These are phyloP conservation scores for Otis tarda DNA, from an alignment of 2,113 vertebrate species.

Conservation along the genomic window DNA sequence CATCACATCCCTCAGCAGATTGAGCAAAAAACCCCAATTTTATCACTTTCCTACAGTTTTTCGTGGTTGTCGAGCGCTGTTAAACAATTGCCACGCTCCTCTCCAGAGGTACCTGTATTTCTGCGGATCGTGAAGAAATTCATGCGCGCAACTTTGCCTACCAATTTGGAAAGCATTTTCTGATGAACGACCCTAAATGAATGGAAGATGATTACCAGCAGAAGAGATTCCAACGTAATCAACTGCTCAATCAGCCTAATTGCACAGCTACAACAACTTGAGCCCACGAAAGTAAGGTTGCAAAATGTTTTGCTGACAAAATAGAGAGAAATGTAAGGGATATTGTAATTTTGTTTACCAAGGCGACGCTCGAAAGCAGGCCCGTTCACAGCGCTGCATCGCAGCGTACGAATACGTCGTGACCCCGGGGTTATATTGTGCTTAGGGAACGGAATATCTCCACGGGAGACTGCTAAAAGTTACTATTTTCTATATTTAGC, in stretches of 20 bases:
- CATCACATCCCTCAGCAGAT: too few species aligned
- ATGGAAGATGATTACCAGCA: not conserved
- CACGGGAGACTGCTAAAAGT: not conserved
- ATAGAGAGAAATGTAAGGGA: not conserved
- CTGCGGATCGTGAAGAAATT: not conserved
- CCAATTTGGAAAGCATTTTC: not conserved
- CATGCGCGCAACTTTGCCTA: not conserved
- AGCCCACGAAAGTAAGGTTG: not conserved
- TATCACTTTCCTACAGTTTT: not conserved
- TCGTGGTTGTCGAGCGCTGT: not conserved
- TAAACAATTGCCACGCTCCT: not conserved
- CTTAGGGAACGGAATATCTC: not conserved
- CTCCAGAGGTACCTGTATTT: not conserved
- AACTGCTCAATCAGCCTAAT: slow-evolving; percentile 1
- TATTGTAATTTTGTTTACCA: not conserved
- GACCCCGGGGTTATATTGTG: not conserved
- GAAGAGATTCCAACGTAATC: not conserved
- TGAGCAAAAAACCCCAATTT: not conserved
- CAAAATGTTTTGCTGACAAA: not conserved
- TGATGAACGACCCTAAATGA: slow-evolving; percentile 13
- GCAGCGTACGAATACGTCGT: rapidly evolving
- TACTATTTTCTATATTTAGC: not conserved
- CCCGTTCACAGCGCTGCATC: not conserved
- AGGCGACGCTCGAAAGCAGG: not conserved
- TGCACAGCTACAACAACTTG: not conserved